Percentiles rank a stretch among this genome's conserved stretches.
phyloP scores from a whole-genome alignment of 2,113 vertebrate genomes.

The Ammodytes dubius region DNA sequence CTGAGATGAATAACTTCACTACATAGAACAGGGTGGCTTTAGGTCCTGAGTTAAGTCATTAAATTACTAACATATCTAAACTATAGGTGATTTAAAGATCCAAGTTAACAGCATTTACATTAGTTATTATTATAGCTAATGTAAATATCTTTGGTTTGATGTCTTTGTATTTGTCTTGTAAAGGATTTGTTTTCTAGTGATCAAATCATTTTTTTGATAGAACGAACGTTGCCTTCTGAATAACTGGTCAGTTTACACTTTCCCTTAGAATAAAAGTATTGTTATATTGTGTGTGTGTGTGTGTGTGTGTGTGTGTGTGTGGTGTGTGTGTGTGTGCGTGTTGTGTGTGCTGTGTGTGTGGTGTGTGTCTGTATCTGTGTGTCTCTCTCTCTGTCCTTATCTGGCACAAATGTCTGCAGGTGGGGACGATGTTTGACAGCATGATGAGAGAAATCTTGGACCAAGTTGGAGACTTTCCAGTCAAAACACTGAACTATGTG shows the following conservation, averaged over 20 bases:
- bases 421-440: conserved; percentile 87
- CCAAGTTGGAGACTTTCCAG: conserved; percentile 88
- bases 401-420: conserved; percentile 78
- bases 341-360: neutral
- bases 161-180: neutral
- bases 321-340: neutral
- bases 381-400: neutral
- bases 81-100: neutral
- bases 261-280: neutral
- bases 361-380: neutral
- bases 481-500: conserved; percentile 88
- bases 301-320: neutral
- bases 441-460: conserved; percentile 88
- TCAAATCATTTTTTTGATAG: neutral
- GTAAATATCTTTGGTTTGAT: neutral
- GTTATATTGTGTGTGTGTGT: neutral
- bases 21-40: neutral
- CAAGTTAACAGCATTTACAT: neutral
- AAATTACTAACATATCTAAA: neutral
- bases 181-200: neutral
- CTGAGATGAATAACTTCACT: neutral
- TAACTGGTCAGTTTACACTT: neutral
- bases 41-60: neutral
- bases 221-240: neutral
- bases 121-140: neutral